Evolutionary conservation across 2,888 invertebrate species (phyloP), one percentile per base, ranked within the genome.

Genomic region (Caenorhabditis sp.): DNA sequence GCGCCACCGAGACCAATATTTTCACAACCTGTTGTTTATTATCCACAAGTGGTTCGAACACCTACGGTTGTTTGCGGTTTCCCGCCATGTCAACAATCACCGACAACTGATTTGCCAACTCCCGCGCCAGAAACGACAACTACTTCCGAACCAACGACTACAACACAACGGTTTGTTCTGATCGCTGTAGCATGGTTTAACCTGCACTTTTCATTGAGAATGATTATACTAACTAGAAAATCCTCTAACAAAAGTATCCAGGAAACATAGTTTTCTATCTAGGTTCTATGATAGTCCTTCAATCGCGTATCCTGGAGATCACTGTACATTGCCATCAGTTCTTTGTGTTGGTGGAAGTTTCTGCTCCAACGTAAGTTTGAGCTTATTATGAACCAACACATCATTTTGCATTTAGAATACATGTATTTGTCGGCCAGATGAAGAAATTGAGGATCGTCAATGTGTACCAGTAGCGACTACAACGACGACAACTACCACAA

Each of bases 311-410:
- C 81, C 81, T 37, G 76, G 77, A 55, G 78, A 81, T 36, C 67
- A 64, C 19, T 81, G 81, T 49, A 60, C 72, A 53, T 43, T 64
- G 19, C 70, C 71, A 23, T 67, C 49, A 0, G 73, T 73, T 51
- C 63, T 81, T 37, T 81, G 81, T 49, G 81, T 81, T 19, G 78
- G 81, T 37, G 81, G 81, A 71, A 77, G 77, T 50, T 71, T 71
- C 55, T 81, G 78, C 62, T 31, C 60, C 19, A 66, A 76, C 17
- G 78, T 81, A 26, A 53, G 69, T 43, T 43, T 43, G 43, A 43
- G 5, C 24, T 14, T 4, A 36, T 58, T 10, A 31, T 19, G 24
- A 31, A 10, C 1, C n/a, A 14, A 23, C 19, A 61, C 2, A 2
- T 6, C 2, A 23, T 36, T n/a, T 72, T n/a, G n/a, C n/a, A n/a